Evolutionary conservation across 2,888 invertebrate species (phyloP).

Genomic region (Syrista parreyssii): DNA sequence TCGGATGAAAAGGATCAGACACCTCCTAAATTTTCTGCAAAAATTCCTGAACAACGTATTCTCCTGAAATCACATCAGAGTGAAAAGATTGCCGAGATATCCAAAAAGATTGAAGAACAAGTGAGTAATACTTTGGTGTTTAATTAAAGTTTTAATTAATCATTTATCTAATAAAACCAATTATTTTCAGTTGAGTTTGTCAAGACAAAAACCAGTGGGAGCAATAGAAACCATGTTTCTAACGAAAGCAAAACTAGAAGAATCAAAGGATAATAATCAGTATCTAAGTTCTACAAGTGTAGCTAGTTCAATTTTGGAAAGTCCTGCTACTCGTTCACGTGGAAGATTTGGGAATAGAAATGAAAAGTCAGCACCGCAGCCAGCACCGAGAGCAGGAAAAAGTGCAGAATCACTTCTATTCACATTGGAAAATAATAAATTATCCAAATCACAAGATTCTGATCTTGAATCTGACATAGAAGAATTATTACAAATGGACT

Average conservation of each 20-base stretch:
- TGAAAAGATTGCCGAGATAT: constrained; percentile 70
- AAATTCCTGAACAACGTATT: constrained; percentile 49
- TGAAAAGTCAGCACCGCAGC: constrained; percentile 32
- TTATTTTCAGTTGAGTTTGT: constrained; percentile 43
- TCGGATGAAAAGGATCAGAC: constrained; percentile 65
- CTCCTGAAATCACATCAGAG: constrained; percentile 68
- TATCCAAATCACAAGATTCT: constrained; percentile 40
- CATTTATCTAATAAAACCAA: background rate
- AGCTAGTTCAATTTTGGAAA: constrained; percentile 28
- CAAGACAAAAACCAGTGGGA: constrained; percentile 55
- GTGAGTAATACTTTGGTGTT: constrained; percentile 48
- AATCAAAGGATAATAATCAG: constrained; percentile 19
- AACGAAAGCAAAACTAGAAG: constrained; percentile 27
- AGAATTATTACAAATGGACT: constrained; percentile 51
- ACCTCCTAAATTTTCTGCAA: constrained; percentile 22
- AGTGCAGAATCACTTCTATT: constrained; percentile 17
- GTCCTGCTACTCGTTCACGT: constrained; percentile 15
- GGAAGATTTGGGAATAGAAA: background rate
- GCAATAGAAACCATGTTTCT: constrained; percentile 59
- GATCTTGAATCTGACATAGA: constrained; percentile 57
- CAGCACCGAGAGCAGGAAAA: constrained; percentile 43
- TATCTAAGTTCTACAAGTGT: constrained; percentile 23
- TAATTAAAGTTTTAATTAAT: constrained; percentile 1
- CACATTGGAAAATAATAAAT: background rate
- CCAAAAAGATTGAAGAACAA: constrained; percentile 70